Evolutionary conservation across 2,797 vertebrate genomes (phyloP).

Genomic region (Neopelma chrysocephalum): DNA sequence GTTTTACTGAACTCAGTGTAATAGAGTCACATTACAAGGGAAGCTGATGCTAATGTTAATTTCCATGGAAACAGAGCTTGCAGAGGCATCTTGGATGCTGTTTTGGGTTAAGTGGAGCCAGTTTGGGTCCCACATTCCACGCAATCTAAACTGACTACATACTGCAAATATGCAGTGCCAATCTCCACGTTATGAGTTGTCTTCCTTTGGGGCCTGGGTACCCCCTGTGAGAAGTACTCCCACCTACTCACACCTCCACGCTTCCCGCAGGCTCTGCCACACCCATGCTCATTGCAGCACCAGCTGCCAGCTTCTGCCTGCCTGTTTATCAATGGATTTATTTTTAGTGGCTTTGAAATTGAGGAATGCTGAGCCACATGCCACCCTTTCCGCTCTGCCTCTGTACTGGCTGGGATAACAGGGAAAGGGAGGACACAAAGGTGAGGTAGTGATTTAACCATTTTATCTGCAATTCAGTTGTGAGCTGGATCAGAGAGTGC

Average conservation of each 20-base stretch:
- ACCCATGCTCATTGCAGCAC: not conserved
- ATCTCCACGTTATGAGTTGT: not conserved
- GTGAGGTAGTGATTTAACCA: not conserved
- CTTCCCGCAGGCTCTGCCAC: not conserved
- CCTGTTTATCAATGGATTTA: constrained; percentile 24
- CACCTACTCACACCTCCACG: rapidly evolving
- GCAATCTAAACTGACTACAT: not conserved
- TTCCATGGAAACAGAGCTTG: constrained; percentile 69
- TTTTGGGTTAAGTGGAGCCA: constrained; percentile 55
- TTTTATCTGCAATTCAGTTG: not conserved
- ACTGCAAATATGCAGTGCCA: not conserved
- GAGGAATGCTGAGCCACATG: not conserved
- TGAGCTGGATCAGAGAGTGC: not conserved
- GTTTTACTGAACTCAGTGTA: constrained; percentile 10
- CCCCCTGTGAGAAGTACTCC: not conserved
- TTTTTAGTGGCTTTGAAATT: not conserved
- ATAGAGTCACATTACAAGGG: not conserved
- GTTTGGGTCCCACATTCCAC: constrained; percentile 25
- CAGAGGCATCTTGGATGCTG: constrained; percentile 32
- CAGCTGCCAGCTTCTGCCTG: not conserved
- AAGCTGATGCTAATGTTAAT: constrained; percentile 11
- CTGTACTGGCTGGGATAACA: not conserved
- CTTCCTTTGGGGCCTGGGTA: not conserved
- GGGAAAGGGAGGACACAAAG: not conserved
- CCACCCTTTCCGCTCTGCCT: not conserved